Conservation (phyloP, 1,140 invertebrate genomes). For the Pararge aegeria region DNA sequence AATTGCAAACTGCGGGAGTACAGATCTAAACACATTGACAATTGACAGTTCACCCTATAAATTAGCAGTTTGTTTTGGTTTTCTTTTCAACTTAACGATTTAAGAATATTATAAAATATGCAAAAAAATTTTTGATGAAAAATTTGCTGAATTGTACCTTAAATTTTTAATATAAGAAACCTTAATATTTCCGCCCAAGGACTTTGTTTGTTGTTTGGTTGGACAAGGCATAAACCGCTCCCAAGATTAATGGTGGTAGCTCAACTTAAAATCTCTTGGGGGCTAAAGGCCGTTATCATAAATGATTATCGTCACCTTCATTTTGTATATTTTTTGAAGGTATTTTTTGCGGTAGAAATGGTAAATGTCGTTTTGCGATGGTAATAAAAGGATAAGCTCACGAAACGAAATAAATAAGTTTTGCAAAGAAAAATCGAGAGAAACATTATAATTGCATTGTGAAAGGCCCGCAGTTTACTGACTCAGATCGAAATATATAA, state of each 20-base stretch:
- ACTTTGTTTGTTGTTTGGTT: neutral
- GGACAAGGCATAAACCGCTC: neutral
- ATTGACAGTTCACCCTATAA: no score
- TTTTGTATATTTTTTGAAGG: neutral
- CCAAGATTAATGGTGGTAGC: slow-evolving; percentile 5
- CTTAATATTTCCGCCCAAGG: neutral
- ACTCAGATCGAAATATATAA: no score
- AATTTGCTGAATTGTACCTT: neutral
- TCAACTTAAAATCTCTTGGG: slow-evolving; percentile 2
- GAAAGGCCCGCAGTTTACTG: no score
- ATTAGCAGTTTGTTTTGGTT: no score
- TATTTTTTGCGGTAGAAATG: neutral
- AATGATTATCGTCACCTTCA: slow-evolving; percentile 7
- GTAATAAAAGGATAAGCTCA: neutral
- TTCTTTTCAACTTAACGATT: no score
- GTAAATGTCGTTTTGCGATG: neutral
- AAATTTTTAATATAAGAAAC: neutral
- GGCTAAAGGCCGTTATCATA: slow-evolving; percentile 3
- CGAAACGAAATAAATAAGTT: neutral
- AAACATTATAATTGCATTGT: no score
- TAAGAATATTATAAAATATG: no score
- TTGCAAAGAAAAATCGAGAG: no score
- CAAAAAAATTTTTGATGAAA: neutral
- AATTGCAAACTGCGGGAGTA: no score
- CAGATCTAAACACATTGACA: no score